A percentile compares a stretch with the other conserved stretches of the same genome.
Evolutionary conservation across 2,888 invertebrate species (phyloP).

Genomic region (Acheta domesticus): DNA sequence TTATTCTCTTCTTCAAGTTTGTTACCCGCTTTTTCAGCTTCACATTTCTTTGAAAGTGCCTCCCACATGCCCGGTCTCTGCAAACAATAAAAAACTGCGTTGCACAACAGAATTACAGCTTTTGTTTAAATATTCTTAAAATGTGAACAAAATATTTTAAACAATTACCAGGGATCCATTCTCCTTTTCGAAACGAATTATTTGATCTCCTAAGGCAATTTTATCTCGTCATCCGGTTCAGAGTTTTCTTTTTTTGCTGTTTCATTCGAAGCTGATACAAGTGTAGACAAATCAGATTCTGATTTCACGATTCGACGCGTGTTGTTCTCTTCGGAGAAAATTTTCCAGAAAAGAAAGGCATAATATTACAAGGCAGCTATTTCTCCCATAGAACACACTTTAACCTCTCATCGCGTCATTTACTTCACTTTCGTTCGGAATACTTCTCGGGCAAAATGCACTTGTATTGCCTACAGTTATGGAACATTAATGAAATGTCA

Average conservation of each 20-base stretch:
- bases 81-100: conserved; percentile 23
- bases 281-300: conserved; percentile 50
- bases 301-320: conserved; percentile 50
- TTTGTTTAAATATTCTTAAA: not conserved
- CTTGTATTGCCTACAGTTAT: too few species aligned
- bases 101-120: not conserved
- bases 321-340: conserved; percentile 66
- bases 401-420: too few species aligned
- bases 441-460: too few species aligned
- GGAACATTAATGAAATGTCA: too few species aligned
- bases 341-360: conserved; percentile 66
- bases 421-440: too few species aligned
- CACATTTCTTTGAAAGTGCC: conserved; percentile 58
- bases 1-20: conserved; percentile 74
- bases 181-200: conserved; percentile 68
- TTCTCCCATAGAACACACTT: too few species aligned
- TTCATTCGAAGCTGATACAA: conserved; percentile 50
- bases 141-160: not conserved
- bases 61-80: conserved; percentile 60
- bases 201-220: conserved; percentile 63
- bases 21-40: conserved; percentile 62
- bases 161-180: conserved; percentile 64
- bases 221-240: conserved; percentile 55
- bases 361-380: conserved; percentile 40
- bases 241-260: conserved; percentile 60